Percentiles rank a stretch among this genome's conserved stretches.
Evolutionary conservation across 2,797 vertebrate genomes (phyloP).

Genomic region (Synaphobranchus kaupii): DNA sequence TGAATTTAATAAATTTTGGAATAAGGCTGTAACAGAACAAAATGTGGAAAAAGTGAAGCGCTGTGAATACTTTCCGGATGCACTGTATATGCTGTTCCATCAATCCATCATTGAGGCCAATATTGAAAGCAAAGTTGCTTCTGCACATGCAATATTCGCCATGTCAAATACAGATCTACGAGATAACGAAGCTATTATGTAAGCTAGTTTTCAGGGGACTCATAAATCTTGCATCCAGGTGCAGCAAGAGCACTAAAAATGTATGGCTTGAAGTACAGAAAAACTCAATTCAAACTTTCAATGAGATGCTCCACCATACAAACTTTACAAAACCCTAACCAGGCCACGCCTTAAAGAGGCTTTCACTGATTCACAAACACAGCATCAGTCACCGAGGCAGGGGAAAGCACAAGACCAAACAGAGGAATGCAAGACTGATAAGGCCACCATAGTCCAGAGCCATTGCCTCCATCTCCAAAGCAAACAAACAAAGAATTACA

Average conservation of each 20-base stretch:
- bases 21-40: too few relatives aligned
- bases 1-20: too few relatives aligned
- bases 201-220: not conserved
- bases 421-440: not conserved
- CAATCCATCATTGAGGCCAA: not conserved
- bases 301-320: not conserved
- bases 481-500: not conserved
- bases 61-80: too few relatives aligned
- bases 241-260: not conserved
- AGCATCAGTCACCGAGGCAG: not conserved
- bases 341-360: not conserved
- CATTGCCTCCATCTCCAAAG: not conserved
- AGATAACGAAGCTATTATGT: not conserved
- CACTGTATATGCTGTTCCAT: not conserved
- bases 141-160: not conserved
- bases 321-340: not conserved
- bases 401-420: not conserved
- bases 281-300: not conserved
- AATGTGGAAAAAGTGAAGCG: too few relatives aligned
- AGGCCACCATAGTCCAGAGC: not conserved
- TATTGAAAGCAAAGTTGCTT: not conserved
- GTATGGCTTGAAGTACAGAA: not conserved
- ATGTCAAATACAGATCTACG: not conserved
- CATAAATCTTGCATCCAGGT: not conserved
- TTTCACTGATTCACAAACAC: not conserved